Base-by-base conservation (phyloP, 64 coral and sea anemone species). In the Montipora sp. region DNA sequence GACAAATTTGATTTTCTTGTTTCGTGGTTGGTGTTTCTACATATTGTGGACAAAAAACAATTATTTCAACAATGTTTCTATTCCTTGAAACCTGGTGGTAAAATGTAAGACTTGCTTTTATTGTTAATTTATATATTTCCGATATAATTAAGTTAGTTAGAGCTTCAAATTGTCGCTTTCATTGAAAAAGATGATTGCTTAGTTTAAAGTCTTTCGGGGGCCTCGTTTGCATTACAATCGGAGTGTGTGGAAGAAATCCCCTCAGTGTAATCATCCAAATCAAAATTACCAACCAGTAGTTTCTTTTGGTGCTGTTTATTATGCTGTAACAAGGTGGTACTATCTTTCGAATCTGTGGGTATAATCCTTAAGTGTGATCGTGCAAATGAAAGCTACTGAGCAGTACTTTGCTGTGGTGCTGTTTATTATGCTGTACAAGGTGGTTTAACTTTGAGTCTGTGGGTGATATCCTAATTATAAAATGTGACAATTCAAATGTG, bases 1-100 rank as follows among this genome's bases (percentile, higher is more conserved):
- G 71, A 47, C 11, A 49, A 19, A 73, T 96, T 90, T 81, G 91
- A 93, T 72, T 80, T 87, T 19, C 81, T 96, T 55, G 92, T 94
- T 5, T 90, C 72, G n/a, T 96, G 95, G 95, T 36, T 96, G 77
- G 89, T 93, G 3, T 87, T 96, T 69, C 95, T 96, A 63, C 95
- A 96, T 46, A 94, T 96, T 77, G 68, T 69, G 8, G 92, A 72
- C 21, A 92, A 92, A 20, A 79, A 84, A 2, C 77, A 14, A 22
- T 77, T 96, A 8, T 94, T 94, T 60, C 53, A 96, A n/a, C 93
- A 90, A 23, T 94, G 92, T 65, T 90, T 90, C 13, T 48, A 87
- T 49, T 48, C 84, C 10, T 70, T 96, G 58, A 96, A 91, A 59
- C 95, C 95, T 22, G 95, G 92, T 7, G 95, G 95, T 46, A 96